Conservation (phyloP, 2,113 vertebrate species). For the Acinonyx jubatus region DNA sequence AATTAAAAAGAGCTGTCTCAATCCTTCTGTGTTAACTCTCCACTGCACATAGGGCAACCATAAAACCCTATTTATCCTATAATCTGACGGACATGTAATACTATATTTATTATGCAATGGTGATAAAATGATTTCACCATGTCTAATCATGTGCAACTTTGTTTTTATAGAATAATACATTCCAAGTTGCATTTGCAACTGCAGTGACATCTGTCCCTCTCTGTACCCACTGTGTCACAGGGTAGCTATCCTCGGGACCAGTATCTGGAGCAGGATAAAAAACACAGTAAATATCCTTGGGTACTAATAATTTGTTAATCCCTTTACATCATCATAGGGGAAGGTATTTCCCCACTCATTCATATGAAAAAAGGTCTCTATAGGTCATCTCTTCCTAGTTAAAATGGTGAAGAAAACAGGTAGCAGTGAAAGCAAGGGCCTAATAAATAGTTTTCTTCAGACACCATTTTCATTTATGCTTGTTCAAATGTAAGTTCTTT, state of each 20-base stretch:
- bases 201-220: neutral
- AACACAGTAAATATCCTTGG: neutral
- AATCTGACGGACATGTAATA: neutral
- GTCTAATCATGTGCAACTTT: neutral
- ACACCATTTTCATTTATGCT: neutral
- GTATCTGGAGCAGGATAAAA: neutral
- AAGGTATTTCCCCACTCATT: neutral
- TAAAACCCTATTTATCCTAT: neutral
- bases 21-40: neutral
- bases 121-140: neutral
- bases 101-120: neutral
- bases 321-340: neutral
- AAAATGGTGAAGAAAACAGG: neutral
- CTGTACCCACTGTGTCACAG: neutral
- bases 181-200: neutral
- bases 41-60: neutral
- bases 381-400: neutral
- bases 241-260: neutral
- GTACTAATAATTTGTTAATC: neutral
- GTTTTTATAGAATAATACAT: neutral
- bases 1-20: too few species aligned
- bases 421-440: neutral
- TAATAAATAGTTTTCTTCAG: conserved; percentile 1
- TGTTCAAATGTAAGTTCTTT: neutral
- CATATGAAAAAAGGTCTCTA: neutral